Evolutionary conservation across 2,888 invertebrate genomes (phyloP).

Genomic region (Zygogramma bicolorata): DNA sequence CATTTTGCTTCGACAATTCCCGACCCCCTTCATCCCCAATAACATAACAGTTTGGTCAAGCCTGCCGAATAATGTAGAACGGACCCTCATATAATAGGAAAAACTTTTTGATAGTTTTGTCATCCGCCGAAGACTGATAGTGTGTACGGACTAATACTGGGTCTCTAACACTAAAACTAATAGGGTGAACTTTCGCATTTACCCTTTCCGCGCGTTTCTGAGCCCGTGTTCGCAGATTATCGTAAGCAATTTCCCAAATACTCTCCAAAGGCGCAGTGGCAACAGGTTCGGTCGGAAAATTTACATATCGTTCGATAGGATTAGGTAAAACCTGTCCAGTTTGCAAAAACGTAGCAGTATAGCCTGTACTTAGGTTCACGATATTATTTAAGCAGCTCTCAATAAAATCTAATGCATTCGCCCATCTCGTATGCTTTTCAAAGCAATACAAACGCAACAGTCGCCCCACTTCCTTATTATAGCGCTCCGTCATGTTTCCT

Average conservation of each 20-base stretch:
- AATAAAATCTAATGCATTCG: neutral
- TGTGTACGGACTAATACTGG: neutral
- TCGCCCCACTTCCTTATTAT: neutral
- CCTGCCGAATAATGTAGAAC: neutral
- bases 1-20: neutral
- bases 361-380: neutral
- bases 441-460: neutral
- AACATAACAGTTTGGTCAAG: neutral
- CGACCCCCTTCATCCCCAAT: neutral
- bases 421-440: neutral
- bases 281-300: neutral
- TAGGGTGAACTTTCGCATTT: neutral
- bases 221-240: neutral
- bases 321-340: neutral
- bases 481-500: slow-evolving; percentile 21
- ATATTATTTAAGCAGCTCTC: neutral
- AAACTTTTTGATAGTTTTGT: too few species aligned
- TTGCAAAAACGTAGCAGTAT: neutral
- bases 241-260: neutral
- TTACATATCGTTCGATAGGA: neutral
- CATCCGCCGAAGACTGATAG: neutral
- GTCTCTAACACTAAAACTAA: neutral
- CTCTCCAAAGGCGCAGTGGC: neutral
- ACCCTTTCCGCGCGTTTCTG: neutral
- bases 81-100: neutral